Base-by-base conservation (phyloP, 2,113 vertebrate species). In the Scatophagus argus region DNA sequence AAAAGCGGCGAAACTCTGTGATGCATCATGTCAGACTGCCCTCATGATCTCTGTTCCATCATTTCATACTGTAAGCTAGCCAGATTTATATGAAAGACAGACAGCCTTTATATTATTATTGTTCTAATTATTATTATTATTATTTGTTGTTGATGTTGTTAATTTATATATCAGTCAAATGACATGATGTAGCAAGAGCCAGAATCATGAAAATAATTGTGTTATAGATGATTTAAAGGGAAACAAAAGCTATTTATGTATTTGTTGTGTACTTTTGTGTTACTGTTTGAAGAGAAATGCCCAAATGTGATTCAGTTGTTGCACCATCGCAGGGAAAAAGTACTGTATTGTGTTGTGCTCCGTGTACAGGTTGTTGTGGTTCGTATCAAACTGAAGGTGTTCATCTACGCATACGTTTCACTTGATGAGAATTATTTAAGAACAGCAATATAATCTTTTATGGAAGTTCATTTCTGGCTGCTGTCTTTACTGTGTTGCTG, bases 41-140 rank as follows among this genome's bases (percentile, higher is more conserved):
- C 71, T 71, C 0, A n/a, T 73, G 39, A 65, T 72, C 79, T 73
- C 59, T 67, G 34, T 49, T 76, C 54, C 79, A 68, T 86, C 82
- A 81, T 81, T 89, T 91, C 90, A 91, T 85, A 92, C 93, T 95
- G 89, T 96, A 96, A 96, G 88, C 94, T 94, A 93, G 81, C 85
- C 91, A 94, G 92, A 93, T 92, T 90, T 91, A 90, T 91, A 91
- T 88, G 71, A 87, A 78, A 90, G 85, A 85, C 83, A 83, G 87
- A 90, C 80, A 85, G 81, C 91, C 95, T 95, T 95, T 94, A 95
- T 96, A 94, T 89, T 94, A 94, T 89, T 95, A 94, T 93, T 93
- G 87, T 94, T 94, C 59, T 87, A 77, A 88, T 90, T 87, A 72
- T 83, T 76, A 56, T 86, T 68, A 89, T 88, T 94, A 95, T 72